Base-by-base conservation (phyloP, 2,888 invertebrate species). In the Acholoe squamosa region DNA sequence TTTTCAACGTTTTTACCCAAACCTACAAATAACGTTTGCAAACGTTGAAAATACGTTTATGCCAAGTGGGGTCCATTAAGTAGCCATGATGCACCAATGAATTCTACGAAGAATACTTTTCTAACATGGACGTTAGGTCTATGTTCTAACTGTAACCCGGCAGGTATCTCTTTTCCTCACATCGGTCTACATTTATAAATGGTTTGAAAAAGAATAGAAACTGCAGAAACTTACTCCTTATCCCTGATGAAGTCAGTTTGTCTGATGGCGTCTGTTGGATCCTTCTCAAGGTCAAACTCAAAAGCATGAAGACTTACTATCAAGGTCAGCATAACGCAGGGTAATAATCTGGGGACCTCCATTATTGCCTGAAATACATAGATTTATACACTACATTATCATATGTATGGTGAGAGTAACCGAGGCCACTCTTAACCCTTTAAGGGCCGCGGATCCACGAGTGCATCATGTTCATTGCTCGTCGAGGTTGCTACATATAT, bases 271-370 rank as follows among this genome's bases (percentile, higher is more conserved):
- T 84, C 28, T 34, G 34, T n/a, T 84, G 84, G 84, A 25, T 84
- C 84, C 84, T 84, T 22, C 14, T 84, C 84, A 14, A 34, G 84
- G 84, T 84, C 84, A n/a, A 84, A 33, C 51, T 84, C 84, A 51
- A 34, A 84, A 25, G 33, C 84, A 84, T 84, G 84, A 43, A 84
- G 19, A 84, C 28, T 16, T 22, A 84, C 51, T 84, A 22, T 43
- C 84, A 51, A 19, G 33, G 43, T 25, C 43, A n/a, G 12, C 34
- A 84, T 7, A 10, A 51, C 51, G 28, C 16, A 16, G 19, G 16
- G 25, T 10, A 51, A 22, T 19, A 84, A 33, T 1, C 51, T 0
- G n/a, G n/a, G 43, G 0, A 16, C 22, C 5, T 3, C 43, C 43
- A 51, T 84, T 22, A 84, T 71, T 1, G 43, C 3, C 43, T 43